These are phyloP conservation scores for Encarsia formosa DNA, from an alignment of 2,888 invertebrate genomes.

Conservation along the genomic window DNA sequence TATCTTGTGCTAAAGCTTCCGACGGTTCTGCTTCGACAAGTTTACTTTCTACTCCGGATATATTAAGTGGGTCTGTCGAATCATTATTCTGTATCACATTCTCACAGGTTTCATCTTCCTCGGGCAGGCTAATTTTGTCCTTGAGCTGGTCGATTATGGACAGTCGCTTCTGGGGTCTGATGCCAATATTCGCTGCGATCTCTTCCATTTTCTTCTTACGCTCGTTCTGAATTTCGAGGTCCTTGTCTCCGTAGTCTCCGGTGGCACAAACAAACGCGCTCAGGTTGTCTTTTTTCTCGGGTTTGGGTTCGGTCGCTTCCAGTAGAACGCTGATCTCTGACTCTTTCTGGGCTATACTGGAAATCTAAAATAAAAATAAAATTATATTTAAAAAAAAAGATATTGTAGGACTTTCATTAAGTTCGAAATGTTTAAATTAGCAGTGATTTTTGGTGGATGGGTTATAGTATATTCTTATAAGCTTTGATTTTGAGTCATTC, in stretches of 20 bases:
- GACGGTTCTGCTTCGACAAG: not conserved
- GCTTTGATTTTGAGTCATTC: no score
- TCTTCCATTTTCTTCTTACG: slow-evolving; percentile 55
- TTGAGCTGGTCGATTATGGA: slow-evolving; percentile 46
- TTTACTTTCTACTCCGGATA: slow-evolving; percentile 5
- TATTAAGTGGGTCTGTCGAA: slow-evolving; percentile 14
- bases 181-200: slow-evolving; percentile 45
- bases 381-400: no score
- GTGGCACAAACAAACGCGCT: slow-evolving; percentile 47
- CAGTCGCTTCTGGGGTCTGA: slow-evolving; percentile 38
- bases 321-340: slow-evolving; percentile 6
- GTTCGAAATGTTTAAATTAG: no score
- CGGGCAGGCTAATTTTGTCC: slow-evolving; percentile 38
- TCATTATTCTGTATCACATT: not conserved
- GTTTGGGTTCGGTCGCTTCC: slow-evolving; percentile 17
- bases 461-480: no score
- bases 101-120: not conserved
- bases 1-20: not conserved
- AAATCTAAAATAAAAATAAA: no score
- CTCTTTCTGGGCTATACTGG: slow-evolving; percentile 6
- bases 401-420: no score
- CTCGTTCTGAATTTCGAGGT: slow-evolving; percentile 52
- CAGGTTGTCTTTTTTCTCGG: slow-evolving; percentile 35
- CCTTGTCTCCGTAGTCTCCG: slow-evolving; percentile 51
- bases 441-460: no score